Base-by-base conservation (phyloP, 2,888 invertebrate species). In the Archaeoteleia sp. region DNA sequence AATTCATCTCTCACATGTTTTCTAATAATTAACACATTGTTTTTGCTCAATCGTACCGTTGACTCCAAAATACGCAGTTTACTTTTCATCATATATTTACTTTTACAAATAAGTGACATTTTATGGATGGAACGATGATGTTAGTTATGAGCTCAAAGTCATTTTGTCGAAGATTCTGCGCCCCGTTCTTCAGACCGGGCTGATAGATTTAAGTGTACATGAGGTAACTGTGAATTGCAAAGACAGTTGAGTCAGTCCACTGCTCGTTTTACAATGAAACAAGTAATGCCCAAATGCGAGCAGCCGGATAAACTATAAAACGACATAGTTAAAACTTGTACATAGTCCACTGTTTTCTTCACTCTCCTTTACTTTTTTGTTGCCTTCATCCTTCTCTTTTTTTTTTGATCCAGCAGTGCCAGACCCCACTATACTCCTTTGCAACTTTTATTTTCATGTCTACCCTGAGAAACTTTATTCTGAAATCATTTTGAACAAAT, bases 241-340 rank as follows among this genome's bases (percentile, higher is more conserved):
- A 32, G 29, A 43, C 51, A 53, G 45, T 65, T 57, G 12, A 55
- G 43, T 45, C 48, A 45, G 34, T 30, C 48, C 8, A 20, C 48
- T 39, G 53, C 29, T 61, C 53, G 53, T 3, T 13, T 13, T 10
- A n/a, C n/a, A n/a, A n/a, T 14, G n/a, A 15, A 42, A 29, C 9
- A 37, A 43, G 20, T 39, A 34, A 39, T 15, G 46, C 10, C 25
- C 23, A 54, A 48, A 42, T 6, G 34, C 43, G 30, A 63, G 35
- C 43, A 10, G 37, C 17, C 46, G 57, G 29, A 30, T 48, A 35
- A 60, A 42, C 30, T 54, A 37, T 34, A 48, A 62, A 67, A 30
- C 62, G 51, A 43, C 54, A 43, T 48, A 67, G 62, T 30, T 62
- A 57, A 71, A 73, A 75, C 74, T 77, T 82, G 82, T 81, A 82